Base-by-base conservation (phyloP, 2,797 vertebrate genomes). In the Schizothorax lantsangensis region DNA sequence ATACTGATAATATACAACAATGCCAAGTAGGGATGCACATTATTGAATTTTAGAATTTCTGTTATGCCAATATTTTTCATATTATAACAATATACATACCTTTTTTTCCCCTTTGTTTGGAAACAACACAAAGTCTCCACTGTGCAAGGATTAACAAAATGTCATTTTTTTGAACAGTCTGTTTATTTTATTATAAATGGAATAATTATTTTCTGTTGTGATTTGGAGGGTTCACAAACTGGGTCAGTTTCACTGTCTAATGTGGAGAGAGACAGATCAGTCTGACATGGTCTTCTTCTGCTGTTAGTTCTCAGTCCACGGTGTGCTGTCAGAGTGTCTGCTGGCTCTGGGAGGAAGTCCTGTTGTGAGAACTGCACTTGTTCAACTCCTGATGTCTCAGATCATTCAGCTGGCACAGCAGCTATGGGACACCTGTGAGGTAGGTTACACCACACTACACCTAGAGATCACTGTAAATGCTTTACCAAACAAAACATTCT, bases 361-460 rank as follows among this genome's bases (percentile, higher is more conserved):
- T 75, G 36, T 91, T 38, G 91, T 97, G 23, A 96, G 93, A 89
- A 92, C 93, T 81, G 91, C 95, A 57, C 91, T 97, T 74, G 85
- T 97, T 85, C 91, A 93, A 49, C 94, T 95, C 85, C 90, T 98
- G 36, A 94, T 98, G 0, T 91, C 93, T 19, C 93, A 95, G 94
- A 89, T 98, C 88, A 94, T 89, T 90, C 83, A 87, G 47, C 94
- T 97, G 91, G 93, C 94, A 47, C 93, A 96, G 82, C 91, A 94
- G 77, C 93, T 98, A 52, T 93, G 92, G 92, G 89, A 94, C 77
- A 84, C 91, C 85, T 88, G 89, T 84, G 95, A 97, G 77, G 84
- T 85, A 52, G 6, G 62, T 43, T 66, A 69, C 26, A 21, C 2
- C 38, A 66, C 23, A 21, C 62, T n/a, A 26, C 12, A 62, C 36